Evolutionary conservation across 2,888 invertebrate species (phyloP), one percentile per base, ranked within the genome.

Genomic region (Mimachlamys varia): DNA sequence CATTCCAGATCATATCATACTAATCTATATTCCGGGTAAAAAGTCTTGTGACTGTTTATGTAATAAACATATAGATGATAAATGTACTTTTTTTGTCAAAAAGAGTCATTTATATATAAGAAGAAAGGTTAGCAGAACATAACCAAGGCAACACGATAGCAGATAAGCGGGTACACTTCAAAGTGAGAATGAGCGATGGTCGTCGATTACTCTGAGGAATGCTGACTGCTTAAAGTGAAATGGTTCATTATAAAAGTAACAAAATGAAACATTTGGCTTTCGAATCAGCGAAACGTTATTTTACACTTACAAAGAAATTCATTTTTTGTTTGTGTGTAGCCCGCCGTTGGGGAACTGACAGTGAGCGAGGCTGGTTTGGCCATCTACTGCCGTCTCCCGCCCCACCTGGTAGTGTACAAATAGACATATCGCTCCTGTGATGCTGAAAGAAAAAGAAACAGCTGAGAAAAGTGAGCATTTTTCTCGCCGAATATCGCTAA

Each of bases 391-490:
- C 33, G 76, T 12, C 76, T 33, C 22, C 22, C 76, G 76, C 76
- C 76, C 27, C 76, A 76, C 76, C 76, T 76, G 76, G 76, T 76
- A 76, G 10, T 76, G 27, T 33, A 76, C 76, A 76, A 76, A 76
- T 76, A 76, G 76, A 76, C 76, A 33, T 76, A 76, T 76, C 76
- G 76, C 76, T 17, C 22, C 27, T 76, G 12, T 76, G 76, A 76
- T 76, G 76, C 33, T 76, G 76, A 76, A 76, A 76, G 76, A 33
- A 76, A 33, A 76, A 76, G 76, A 27, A 76, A 76, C 76, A 76
- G 76, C 76, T 76, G 76, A 76, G 76, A 76, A 76, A 76, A 76
- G 76, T 76, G 76, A 76, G 76, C 76, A 76, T 76, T 76, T 76
- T 76, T 76, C 76, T 76, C 76, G 76, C 33, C 76, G 76, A 76